Evolutionary conservation across 2,888 invertebrate species (phyloP), one percentile per base, ranked within the genome.

Genomic region (Papilio protenor): DNA sequence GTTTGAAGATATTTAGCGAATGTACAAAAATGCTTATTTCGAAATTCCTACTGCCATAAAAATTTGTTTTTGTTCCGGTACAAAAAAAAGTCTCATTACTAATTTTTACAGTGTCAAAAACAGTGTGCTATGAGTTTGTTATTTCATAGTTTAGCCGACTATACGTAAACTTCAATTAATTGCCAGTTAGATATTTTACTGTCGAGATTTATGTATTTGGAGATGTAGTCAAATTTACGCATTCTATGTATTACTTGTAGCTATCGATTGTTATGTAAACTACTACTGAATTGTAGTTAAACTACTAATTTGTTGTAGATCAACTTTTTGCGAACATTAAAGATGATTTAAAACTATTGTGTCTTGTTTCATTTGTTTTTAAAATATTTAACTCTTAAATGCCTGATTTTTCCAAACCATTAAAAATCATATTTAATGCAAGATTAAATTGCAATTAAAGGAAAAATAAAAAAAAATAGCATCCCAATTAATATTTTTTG

Each of bases 301-400:
- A 84, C 89, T 89, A 89, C 90, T 90, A 86, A 89, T 90, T 91
- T 91, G 92, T 93, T 93, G 91, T 93, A 93, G 90, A 92, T 91
- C 82, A 89, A 90, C 90, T 90, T 88, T 90, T 90, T 90, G 90
- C 88, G 86, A 92, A 90, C 93, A 90, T 89, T 92, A 85, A 81
- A 92, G 90, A 93, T 92, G 89, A 89, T 90, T 89, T 93, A 90
- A 92, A 92, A 92, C 91, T 93, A 94, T 92, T 94, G 92, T 89
- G 91, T 88, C 90, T 92, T 92, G 93, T 94, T 94, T 95, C 91
- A 95, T 96, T 52, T 16, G 18, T 16, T 52, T 52, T 52, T 49
- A 40, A 40, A 40, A 40, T 40, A 40, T 4, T 33, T 27, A 27
- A n/a, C n/a, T n/a, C n/a, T n/a, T n/a, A n/a, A n/a, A n/a, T n/a